Percentiles rank a stretch among this genome's conserved stretches.
Evolutionary conservation across 2,113 vertebrate species (phyloP).

Genomic region (Dolichallabes microphthalmus): DNA sequence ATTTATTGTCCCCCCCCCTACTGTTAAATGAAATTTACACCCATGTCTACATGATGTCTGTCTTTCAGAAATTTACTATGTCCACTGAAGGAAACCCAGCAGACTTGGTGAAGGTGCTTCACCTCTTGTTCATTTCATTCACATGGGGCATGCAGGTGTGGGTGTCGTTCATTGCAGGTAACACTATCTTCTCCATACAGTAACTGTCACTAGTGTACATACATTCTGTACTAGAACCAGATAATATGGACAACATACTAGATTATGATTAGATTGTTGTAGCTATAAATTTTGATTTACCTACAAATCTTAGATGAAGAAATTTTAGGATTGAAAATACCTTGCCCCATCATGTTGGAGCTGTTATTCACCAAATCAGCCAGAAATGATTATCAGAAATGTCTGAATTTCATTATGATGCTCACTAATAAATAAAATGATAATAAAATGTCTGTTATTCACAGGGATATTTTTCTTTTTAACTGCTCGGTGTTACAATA

Average conservation of each 20-base stretch:
- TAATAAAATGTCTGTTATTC: background rate
- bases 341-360: background rate
- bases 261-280: background rate
- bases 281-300: background rate
- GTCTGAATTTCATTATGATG: background rate
- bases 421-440: too few species aligned
- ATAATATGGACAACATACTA: background rate
- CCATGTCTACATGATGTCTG: background rate
- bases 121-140: slow-evolving; percentile 80
- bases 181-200: background rate
- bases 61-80: slow-evolving; percentile 62
- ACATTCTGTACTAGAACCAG: background rate
- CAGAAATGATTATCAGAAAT: background rate
- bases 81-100: slow-evolving; percentile 72
- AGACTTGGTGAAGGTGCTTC: slow-evolving; percentile 73
- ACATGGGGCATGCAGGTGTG: slow-evolving; percentile 88
- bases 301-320: background rate
- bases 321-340: background rate
- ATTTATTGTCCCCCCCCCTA: too few species aligned
- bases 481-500: background rate
- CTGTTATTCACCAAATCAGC: background rate
- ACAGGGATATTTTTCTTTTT: background rate
- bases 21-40: too few species aligned
- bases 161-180: slow-evolving; percentile 87
- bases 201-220: too few species aligned